These are phyloP conservation scores for Trachymyrmex cornetzi DNA, from an alignment of 1,140 invertebrate species.

Conservation along the genomic window DNA sequence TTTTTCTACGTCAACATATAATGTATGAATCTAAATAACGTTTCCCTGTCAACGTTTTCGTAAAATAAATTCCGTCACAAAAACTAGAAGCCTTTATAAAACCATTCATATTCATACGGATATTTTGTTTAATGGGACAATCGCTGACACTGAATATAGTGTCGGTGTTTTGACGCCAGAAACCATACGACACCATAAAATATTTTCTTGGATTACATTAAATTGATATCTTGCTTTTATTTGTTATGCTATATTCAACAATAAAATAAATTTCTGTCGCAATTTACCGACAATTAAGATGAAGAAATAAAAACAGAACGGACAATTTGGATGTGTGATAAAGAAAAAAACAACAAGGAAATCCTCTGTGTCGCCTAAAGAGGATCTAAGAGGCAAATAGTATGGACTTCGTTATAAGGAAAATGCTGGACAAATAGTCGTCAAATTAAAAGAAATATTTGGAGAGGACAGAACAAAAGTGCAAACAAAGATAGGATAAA, in stretches of 20 bases:
- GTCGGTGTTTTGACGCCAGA: constrained; percentile 42
- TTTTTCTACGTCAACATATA: neutral
- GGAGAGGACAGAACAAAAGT: constrained; percentile 31
- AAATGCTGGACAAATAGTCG: constrained; percentile 24
- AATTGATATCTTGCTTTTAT: constrained; percentile 20
- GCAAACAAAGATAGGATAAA: constrained; percentile 48
- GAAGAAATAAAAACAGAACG: constrained; percentile 32
- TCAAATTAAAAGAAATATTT: constrained; percentile 39
- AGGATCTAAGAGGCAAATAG: constrained; percentile 24
- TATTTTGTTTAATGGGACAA: constrained; percentile 58
- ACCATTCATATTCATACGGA: constrained; percentile 29
- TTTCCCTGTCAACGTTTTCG: constrained; percentile 24
- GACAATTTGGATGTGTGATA: constrained; percentile 17
- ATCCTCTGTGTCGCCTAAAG: constrained; percentile 10
- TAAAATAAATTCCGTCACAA: constrained; percentile 26
- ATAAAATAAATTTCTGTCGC: constrained; percentile 17
- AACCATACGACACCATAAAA: neutral
- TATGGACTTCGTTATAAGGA: constrained; percentile 23
- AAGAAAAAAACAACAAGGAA: constrained; percentile 30
- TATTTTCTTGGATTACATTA: constrained; percentile 25
- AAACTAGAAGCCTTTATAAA: constrained; percentile 5
- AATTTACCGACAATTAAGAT: constrained; percentile 38
- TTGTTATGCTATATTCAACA: neutral
- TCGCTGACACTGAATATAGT: constrained; percentile 42
- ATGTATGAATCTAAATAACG: constrained; percentile 11